A percentile compares a stretch with the other conserved stretches of the same genome.
phyloP scores from a whole-genome alignment of 1,140 invertebrate species.

The Papilio polyxenes region DNA sequence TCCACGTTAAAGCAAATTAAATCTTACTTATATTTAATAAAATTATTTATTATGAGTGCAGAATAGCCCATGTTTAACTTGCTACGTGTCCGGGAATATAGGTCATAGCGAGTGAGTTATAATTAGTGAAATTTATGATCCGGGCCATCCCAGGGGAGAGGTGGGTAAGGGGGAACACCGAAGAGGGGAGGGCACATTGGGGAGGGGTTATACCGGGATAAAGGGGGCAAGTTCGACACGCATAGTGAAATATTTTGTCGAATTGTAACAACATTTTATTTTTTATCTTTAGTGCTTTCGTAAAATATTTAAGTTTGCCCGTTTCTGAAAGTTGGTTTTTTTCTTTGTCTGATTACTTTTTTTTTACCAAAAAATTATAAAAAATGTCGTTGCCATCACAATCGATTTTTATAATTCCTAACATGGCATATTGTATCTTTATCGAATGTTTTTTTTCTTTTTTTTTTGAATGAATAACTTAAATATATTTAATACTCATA shows the following conservation, averaged over 20 bases:
- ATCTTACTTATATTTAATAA: background rate
- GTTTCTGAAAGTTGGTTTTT: too few relatives aligned
- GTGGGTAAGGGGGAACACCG: background rate
- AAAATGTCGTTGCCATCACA: too few relatives aligned
- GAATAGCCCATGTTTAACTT: conserved; percentile 10
- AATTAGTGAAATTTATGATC: conserved; percentile 47
- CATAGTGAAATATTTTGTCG: background rate
- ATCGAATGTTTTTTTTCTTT: too few relatives aligned
- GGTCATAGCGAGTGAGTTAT: conserved; percentile 41
- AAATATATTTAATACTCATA: too few relatives aligned
- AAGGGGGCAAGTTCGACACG: background rate
- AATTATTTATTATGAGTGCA: conserved; percentile 6
- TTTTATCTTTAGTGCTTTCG: too few relatives aligned
- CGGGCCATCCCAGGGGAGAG: conserved; percentile 30
- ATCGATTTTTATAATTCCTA: too few relatives aligned
- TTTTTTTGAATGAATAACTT: too few relatives aligned
- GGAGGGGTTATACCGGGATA: background rate
- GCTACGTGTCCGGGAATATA: conserved; percentile 35
- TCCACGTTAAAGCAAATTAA: background rate
- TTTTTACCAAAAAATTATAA: too few relatives aligned
- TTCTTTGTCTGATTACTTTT: too few relatives aligned
- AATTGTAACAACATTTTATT: too few relatives aligned
- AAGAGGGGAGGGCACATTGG: background rate
- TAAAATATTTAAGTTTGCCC: too few relatives aligned
- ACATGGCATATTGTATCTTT: too few relatives aligned